Evolutionary conservation across 2,113 vertebrate genomes (phyloP).

Genomic region (Urocitellus parryii): DNA sequence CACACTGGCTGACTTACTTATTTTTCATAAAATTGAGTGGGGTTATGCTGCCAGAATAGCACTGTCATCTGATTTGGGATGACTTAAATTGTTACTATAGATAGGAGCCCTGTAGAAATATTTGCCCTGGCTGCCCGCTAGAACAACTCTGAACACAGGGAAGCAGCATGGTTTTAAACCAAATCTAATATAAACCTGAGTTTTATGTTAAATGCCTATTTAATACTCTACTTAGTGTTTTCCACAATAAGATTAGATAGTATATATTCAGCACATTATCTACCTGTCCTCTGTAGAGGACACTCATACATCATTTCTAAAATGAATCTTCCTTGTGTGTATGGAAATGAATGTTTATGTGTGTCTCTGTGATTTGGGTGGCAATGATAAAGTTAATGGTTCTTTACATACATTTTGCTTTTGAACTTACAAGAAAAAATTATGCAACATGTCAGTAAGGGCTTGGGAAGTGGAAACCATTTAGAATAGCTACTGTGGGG

Average conservation of each 20-base stretch:
- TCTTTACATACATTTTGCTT: conserved; percentile 33
- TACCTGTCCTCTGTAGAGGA: not conserved
- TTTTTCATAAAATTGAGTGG: not conserved
- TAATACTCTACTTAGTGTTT: not conserved
- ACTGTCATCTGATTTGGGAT: not conserved
- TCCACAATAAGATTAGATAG: not conserved
- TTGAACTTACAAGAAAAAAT: not conserved
- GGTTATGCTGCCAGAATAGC: not conserved
- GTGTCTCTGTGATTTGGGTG: not conserved
- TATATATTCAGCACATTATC: not conserved
- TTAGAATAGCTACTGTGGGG: not conserved
- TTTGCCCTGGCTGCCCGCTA: not conserved
- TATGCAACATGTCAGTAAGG: not conserved
- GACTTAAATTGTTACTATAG: not conserved
- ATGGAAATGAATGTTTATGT: not conserved
- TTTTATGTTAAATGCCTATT: not conserved
- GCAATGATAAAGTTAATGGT: not conserved
- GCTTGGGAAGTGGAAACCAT: not conserved
- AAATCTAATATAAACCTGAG: not conserved
- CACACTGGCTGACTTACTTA: not conserved
- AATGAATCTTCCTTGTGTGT: not conserved
- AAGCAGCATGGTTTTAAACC: not conserved
- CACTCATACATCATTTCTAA: not conserved
- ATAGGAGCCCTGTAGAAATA: not conserved
- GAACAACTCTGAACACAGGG: not conserved